These are phyloP conservation scores for Panurus biarmicus DNA, from an alignment of 2,113 vertebrate species.

Conservation along the genomic window DNA sequence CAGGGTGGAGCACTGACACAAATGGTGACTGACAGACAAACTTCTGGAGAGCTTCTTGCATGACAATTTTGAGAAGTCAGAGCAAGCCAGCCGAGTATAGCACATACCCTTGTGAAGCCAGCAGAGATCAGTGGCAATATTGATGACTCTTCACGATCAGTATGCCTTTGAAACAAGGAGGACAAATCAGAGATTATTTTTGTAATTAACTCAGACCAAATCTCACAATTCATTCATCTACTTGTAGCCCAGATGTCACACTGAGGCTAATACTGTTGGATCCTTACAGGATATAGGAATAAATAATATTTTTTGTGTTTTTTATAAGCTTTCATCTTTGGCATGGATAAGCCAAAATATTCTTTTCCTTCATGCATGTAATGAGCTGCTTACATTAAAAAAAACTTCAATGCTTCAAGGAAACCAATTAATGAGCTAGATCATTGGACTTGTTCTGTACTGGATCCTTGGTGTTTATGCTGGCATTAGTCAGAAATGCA, in stretches of 20 bases:
- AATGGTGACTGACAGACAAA: neutral
- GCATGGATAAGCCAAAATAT: neutral
- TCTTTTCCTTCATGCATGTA: neutral
- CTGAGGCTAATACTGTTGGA: neutral
- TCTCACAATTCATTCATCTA: neutral
- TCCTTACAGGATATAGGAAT: neutral
- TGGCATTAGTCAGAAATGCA: neutral
- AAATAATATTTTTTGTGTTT: fast-evolving
- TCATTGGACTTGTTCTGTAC: neutral
- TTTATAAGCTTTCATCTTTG: neutral
- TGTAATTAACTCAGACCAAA: neutral
- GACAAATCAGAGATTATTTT: neutral
- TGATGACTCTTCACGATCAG: constrained; percentile 87
- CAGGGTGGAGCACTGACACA: neutral
- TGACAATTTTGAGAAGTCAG: neutral
- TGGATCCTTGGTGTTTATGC: neutral
- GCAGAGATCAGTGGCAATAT: constrained; percentile 90
- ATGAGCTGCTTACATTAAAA: neutral
- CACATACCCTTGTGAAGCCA: constrained; percentile 90
- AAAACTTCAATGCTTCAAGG: neutral
- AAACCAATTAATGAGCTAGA: neutral
- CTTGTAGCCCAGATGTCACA: neutral
- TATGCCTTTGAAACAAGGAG: constrained; percentile 74
- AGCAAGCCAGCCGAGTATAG: neutral
- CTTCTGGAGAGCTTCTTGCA: neutral